phyloP scores from a whole-genome alignment of 2,888 invertebrate species.

The Polydesmus complanatus region DNA sequence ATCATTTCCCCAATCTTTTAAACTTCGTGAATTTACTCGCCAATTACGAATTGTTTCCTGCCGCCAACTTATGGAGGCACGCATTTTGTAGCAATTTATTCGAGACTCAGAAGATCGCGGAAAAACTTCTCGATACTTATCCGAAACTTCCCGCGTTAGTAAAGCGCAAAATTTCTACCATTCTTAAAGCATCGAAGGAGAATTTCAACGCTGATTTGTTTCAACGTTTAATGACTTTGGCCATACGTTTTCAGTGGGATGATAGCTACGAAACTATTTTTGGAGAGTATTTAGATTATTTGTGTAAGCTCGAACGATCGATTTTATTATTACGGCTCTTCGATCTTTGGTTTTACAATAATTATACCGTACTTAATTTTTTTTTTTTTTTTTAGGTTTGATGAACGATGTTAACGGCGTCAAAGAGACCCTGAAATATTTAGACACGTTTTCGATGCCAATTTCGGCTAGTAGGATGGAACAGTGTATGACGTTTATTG shows the following conservation, averaged over 20 bases:
- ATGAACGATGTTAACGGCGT: not conserved
- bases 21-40: not conserved
- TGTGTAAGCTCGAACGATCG: not conserved
- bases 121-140: not conserved
- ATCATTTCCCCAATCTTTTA: not conserved
- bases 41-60: not conserved
- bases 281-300: slow-evolving; percentile 3
- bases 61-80: slow-evolving; percentile 6
- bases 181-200: not conserved
- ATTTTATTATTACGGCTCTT: not conserved
- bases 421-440: not conserved
- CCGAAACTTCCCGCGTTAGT: not conserved
- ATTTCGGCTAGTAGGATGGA: not conserved
- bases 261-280: not conserved
- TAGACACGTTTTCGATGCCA: not conserved
- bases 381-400: not conserved
- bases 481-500: not conserved
- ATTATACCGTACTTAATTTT: not conserved
- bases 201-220: not conserved
- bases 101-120: not conserved
- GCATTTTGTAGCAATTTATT: not conserved
- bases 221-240: slow-evolving; percentile 3
- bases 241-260: not conserved
- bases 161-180: not conserved
- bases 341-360: not conserved